phyloP scores from a whole-genome alignment of 2,113 vertebrate species.

The Oxygymnocypris stewartii region DNA sequence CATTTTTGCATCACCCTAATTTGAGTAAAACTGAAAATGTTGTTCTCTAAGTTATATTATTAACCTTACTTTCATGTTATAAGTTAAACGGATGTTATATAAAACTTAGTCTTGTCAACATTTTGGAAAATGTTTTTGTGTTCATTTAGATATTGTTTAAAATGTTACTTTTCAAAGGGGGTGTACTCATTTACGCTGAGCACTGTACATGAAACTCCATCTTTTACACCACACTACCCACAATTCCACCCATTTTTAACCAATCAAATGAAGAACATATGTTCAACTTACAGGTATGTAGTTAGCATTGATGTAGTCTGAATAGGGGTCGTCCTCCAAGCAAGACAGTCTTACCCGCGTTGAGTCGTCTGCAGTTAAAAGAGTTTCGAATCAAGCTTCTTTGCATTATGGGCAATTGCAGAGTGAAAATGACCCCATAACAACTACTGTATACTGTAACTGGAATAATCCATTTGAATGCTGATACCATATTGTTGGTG shows the following conservation, averaged over 20 bases:
- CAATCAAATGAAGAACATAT: not conserved
- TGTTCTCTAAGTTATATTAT: too few species aligned
- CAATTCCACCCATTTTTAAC: not conserved
- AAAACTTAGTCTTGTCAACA: too few species aligned
- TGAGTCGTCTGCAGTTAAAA: constrained; percentile 81
- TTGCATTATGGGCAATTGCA: not conserved
- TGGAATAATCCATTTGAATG: not conserved
- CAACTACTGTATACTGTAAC: not conserved
- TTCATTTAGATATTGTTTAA: too few species aligned
- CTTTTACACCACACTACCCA: not conserved
- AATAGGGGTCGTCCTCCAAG: constrained; percentile 90
- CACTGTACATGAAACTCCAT: not conserved
- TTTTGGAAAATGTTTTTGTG: too few species aligned
- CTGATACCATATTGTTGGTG: not conserved
- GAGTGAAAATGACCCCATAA: not conserved
- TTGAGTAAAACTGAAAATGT: too few species aligned
- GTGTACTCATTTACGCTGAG: too few species aligned
- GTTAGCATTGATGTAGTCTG: constrained; percentile 96
- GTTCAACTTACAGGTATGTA: constrained; percentile 85
- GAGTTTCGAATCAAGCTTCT: not conserved
- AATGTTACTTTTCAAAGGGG: too few species aligned
- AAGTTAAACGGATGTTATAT: too few species aligned
- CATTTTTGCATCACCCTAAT: too few species aligned
- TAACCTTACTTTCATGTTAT: too few species aligned
- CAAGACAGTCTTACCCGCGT: constrained; percentile 92